Conservation (phyloP, 2,113 vertebrate genomes). For the Tenebrosternarchus preto region DNA sequence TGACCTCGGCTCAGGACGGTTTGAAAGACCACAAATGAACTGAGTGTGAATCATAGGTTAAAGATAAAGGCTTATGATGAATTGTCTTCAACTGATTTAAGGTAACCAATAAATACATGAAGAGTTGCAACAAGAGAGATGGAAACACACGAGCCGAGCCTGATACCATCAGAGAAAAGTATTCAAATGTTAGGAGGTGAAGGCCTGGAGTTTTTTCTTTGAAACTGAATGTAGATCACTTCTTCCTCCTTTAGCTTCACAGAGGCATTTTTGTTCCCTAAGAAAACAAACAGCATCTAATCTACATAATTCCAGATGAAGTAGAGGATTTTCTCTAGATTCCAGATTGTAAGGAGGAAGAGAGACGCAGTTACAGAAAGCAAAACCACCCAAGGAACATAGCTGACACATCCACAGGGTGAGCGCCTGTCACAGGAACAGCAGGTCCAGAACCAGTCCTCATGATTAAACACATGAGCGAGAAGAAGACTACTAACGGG, state of each 20-base stretch:
- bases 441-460: conserved; percentile 47
- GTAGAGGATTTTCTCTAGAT: conserved; percentile 48
- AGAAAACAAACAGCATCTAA: conserved; percentile 36
- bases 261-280: neutral
- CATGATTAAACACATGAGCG: conserved; percentile 46
- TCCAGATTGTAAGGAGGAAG: conserved; percentile 19
- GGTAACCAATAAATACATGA: neutral
- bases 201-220: neutral
- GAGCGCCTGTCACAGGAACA: conserved; percentile 21
- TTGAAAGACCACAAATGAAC: too few species aligned
- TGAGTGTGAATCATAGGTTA: neutral
- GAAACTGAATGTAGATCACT: conserved; percentile 7
- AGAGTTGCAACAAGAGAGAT: too few species aligned
- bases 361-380: conserved; percentile 7
- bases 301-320: conserved; percentile 52
- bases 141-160: too few species aligned
- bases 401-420: conserved; percentile 31
- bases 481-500: conserved; percentile 24
- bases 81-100: neutral
- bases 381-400: conserved; percentile 17
- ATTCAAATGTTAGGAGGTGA: neutral
- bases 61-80: neutral
- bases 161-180: neutral
- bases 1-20: too few species aligned
- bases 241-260: neutral